Evolutionary conservation across 2,113 vertebrate species (phyloP).

Genomic region (Gallinago media): DNA sequence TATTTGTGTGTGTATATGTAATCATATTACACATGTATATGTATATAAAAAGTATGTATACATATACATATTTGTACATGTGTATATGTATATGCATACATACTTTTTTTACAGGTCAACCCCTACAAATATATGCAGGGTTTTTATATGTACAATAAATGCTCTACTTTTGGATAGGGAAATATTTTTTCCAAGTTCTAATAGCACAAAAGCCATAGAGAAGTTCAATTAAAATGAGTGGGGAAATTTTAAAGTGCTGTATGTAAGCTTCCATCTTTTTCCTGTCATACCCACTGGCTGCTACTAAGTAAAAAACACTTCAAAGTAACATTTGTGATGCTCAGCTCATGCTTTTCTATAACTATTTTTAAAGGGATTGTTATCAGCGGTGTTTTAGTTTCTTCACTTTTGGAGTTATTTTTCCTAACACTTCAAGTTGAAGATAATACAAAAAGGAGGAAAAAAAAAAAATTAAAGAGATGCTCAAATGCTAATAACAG

Average conservation of each 20-base stretch:
- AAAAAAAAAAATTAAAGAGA: neutral
- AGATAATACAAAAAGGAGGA: neutral
- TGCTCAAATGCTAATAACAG: neutral
- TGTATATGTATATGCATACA: neutral
- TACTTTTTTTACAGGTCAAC: neutral
- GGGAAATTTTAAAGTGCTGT: neutral
- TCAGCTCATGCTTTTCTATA: neutral
- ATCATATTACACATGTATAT: neutral
- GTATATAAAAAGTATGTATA: too few species aligned
- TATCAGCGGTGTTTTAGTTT: neutral
- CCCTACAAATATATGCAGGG: neutral
- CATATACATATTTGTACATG: neutral
- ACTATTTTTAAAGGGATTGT: neutral
- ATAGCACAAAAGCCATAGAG: neutral
- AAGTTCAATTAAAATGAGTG: neutral
- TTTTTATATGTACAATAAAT: rapidly evolving
- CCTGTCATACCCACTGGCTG: neutral
- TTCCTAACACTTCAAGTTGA: neutral
- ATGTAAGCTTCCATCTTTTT: neutral
- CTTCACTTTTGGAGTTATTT: neutral
- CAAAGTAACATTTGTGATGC: neutral
- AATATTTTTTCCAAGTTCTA: neutral
- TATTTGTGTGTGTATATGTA: neutral
- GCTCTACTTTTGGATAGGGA: neutral
- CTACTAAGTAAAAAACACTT: neutral